Evolutionary conservation across 2,888 invertebrate species (phyloP), one percentile per base, ranked within the genome.

Genomic region (Nomada ruficornis): DNA sequence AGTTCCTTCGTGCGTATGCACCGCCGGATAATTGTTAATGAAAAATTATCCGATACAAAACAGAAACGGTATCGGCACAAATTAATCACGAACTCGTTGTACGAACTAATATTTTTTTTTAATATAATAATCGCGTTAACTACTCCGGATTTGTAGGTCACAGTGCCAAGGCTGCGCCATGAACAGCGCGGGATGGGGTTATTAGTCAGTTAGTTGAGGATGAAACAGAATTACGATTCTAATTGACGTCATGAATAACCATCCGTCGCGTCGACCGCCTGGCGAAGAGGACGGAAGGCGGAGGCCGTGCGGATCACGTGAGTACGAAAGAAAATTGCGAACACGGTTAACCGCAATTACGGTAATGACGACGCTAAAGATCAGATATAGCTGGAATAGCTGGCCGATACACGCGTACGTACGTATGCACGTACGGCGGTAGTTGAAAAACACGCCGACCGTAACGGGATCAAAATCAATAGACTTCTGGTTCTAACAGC

Each of bases 401-500:
- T 29, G 23, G 15, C 60, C 29, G 55, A 18, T 36, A 59, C 64
- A 68, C 73, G 10, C 44, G 18, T 23, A n/a, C 9, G 13, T 36
- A 29, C 36, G 23, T 23, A 44, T 20, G 20, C 44, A 36, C 60
- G 47, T 29, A 15, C 5, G 26, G 13, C n/a, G 11, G 11, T 20
- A 13, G 29, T 13, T 47, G 13, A 57, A 62, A 63, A 68, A 68
- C 67, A 42, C 71, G 54, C 20, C 9, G 57, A 78, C 60, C 55
- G 73, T 81, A 81, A 83, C 76, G 78, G 71, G 73, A 83, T 83
- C 68, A 54, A 86, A 83, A 74, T 77, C 68, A 63, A 74, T 59
- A 74, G 72, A 54, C 7, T 11, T 9, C 20, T 11, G 62, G 81
- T 80, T 62, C 74, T 87, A 86, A 86, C 87, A 81, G 83, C 83